These are phyloP conservation scores for Esperia sulphurella DNA, from an alignment of 2,888 invertebrate species.

Conservation along the genomic window DNA sequence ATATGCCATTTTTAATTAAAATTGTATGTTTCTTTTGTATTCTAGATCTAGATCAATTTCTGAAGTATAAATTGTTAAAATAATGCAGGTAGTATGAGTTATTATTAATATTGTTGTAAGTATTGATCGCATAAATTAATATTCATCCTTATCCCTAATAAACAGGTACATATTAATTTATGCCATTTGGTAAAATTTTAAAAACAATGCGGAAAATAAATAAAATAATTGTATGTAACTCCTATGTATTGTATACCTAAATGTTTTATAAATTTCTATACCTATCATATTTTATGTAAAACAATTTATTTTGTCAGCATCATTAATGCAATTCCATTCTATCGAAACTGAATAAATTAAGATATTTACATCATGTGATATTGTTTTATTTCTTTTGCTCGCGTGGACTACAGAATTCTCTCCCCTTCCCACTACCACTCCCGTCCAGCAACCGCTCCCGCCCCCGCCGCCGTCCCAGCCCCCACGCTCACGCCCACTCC, in stretches of 20 bases:
- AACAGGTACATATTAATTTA: too few relatives aligned
- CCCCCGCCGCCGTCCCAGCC: too few relatives aligned
- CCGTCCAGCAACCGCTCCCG: too few relatives aligned
- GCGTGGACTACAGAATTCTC: too few relatives aligned
- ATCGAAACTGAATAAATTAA: slow-evolving; percentile 63
- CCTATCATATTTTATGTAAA: slow-evolving; percentile 19
- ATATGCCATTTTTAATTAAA: slow-evolving; percentile 39
- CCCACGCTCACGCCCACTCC: too few relatives aligned
- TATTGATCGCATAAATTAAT: slow-evolving; percentile 26
- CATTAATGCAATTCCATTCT: slow-evolving; percentile 61
- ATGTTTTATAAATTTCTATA: background rate
- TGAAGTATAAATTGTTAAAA: slow-evolving; percentile 60
- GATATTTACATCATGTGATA: slow-evolving; percentile 54
- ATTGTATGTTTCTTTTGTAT: slow-evolving; percentile 47
- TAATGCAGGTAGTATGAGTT: slow-evolving; percentile 24
- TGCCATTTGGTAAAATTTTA: background rate
- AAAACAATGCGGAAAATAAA: background rate
- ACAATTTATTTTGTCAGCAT: slow-evolving; percentile 53
- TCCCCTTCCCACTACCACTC: too few relatives aligned
- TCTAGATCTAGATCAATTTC: slow-evolving; percentile 46
- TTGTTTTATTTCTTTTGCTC: background rate
- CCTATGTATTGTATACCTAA: background rate
- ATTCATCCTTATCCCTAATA: slow-evolving; percentile 5
- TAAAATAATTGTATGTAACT: too few relatives aligned
- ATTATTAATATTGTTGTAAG: slow-evolving; percentile 22